A percentile compares a stretch with the other conserved stretches of the same genome.
These are phyloP conservation scores for Actinemys pallida DNA, from an alignment of 2,113 vertebrate genomes.

Conservation along the genomic window DNA sequence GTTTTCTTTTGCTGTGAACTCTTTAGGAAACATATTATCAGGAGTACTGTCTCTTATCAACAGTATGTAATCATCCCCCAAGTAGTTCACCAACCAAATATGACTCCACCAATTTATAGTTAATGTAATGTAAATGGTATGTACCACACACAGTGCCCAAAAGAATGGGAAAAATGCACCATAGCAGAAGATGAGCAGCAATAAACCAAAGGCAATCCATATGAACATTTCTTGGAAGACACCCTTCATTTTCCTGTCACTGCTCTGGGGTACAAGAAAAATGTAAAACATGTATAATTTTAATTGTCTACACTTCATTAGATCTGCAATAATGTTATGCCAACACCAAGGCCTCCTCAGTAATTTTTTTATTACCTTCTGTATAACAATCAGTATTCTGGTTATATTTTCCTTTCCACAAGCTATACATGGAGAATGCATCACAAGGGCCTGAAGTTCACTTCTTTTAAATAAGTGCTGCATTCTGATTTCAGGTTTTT, in stretches of 20 bases:
- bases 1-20: not conserved
- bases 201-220: slow-evolving; percentile 5
- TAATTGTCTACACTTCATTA: not conserved
- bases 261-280: not conserved
- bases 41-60: not conserved
- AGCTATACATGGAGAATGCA: not conserved
- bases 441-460: not conserved
- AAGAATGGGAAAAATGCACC: not conserved
- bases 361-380: not conserved
- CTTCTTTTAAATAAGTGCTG: not conserved
- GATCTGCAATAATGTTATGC: not conserved
- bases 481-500: not conserved
- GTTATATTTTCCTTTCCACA: not conserved
- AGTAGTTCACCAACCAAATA: not conserved
- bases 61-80: not conserved
- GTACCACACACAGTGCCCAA: not conserved
- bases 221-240: not conserved
- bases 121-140: not conserved
- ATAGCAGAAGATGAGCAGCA: slow-evolving; percentile 16
- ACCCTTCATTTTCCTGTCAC: not conserved
- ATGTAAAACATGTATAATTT: not conserved
- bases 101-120: not conserved
- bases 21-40: not conserved
- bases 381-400: not conserved
- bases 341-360: not conserved